A percentile compares a stretch with the other conserved stretches of the same genome.
Conservation (phyloP, 2,888 invertebrate genomes). For the Pollenia amentaria region DNA sequence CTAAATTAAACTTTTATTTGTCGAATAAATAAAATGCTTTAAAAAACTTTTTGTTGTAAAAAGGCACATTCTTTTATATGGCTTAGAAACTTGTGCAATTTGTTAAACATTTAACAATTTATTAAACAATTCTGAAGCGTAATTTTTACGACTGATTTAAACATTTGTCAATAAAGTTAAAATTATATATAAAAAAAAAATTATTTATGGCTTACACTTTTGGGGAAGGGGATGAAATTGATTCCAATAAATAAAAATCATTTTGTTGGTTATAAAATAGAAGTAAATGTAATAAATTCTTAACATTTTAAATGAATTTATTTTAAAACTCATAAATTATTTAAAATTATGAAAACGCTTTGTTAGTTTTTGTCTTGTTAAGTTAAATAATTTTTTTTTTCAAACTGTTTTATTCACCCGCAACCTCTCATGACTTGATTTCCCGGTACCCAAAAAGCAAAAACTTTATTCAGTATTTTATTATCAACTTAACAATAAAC, state of each 20-base stretch:
- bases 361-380: neutral
- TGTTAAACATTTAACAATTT: conserved; percentile 34
- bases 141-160: conserved; percentile 35
- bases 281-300: too few relatives aligned
- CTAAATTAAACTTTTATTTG: too few relatives aligned
- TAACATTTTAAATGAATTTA: too few relatives aligned
- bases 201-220: neutral
- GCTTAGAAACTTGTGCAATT: neutral
- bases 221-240: neutral
- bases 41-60: neutral
- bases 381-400: neutral
- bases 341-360: neutral
- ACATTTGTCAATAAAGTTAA: conserved; percentile 35
- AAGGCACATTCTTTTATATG: conserved; percentile 21
- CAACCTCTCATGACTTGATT: conserved; percentile 1
- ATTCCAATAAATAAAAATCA: too few relatives aligned
- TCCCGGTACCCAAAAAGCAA: too few relatives aligned
- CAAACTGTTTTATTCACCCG: neutral
- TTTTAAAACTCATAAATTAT: too few relatives aligned
- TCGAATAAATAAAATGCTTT: conserved; percentile 12
- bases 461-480: conserved; percentile 12
- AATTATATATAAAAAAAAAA: neutral
- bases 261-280: too few relatives aligned
- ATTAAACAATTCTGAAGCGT: conserved; percentile 8
- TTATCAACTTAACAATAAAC: conserved; percentile 22